Conservation (phyloP, 2,888 invertebrate genomes). For the Anarsia innoxiella region DNA sequence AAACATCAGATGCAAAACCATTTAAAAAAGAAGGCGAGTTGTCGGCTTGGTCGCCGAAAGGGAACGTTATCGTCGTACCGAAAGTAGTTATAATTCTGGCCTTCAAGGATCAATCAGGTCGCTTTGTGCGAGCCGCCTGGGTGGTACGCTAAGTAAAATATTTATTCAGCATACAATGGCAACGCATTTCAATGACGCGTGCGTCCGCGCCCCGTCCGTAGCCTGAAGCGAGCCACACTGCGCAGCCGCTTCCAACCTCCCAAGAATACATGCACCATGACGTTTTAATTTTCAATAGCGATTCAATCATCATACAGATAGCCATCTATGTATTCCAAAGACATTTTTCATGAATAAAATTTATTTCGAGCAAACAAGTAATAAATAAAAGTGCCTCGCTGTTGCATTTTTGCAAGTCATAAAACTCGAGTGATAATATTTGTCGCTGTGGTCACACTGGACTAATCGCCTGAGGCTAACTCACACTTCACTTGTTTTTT, state of each 20-base stretch:
- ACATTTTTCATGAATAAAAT: too few relatives aligned
- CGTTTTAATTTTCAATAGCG: slow-evolving; percentile 7
- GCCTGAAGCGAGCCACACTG: slow-evolving; percentile 20
- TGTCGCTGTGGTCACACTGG: slow-evolving; percentile 1
- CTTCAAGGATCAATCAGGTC: slow-evolving; percentile 65
- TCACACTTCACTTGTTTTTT: slow-evolving; percentile 8
- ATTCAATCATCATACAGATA: too few relatives aligned
- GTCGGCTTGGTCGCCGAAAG: slow-evolving; percentile 17
- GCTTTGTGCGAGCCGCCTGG: slow-evolving; percentile 59
- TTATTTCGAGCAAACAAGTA: too few relatives aligned
- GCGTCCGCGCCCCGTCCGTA: slow-evolving; percentile 25
- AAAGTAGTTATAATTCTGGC: slow-evolving; percentile 38
- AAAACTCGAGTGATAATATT: slow-evolving; percentile 7
- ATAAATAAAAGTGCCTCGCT: too few relatives aligned
- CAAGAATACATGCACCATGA: slow-evolving; percentile 3
- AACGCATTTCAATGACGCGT: slow-evolving; percentile 62
- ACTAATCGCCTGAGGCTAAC: slow-evolving; percentile 6
- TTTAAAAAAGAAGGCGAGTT: background rate
- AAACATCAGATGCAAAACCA: background rate
- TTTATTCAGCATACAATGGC: slow-evolving; percentile 71
- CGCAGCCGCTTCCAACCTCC: background rate
- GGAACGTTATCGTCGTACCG: slow-evolving; percentile 27
- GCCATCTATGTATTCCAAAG: too few relatives aligned
- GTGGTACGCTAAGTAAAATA: slow-evolving; percentile 66
- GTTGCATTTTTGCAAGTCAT: too few relatives aligned